Percentiles rank a stretch among this genome's conserved stretches.
These are phyloP conservation scores for Bembecia ichneumoniformis DNA, from an alignment of 2,888 invertebrate genomes.

Conservation along the genomic window DNA sequence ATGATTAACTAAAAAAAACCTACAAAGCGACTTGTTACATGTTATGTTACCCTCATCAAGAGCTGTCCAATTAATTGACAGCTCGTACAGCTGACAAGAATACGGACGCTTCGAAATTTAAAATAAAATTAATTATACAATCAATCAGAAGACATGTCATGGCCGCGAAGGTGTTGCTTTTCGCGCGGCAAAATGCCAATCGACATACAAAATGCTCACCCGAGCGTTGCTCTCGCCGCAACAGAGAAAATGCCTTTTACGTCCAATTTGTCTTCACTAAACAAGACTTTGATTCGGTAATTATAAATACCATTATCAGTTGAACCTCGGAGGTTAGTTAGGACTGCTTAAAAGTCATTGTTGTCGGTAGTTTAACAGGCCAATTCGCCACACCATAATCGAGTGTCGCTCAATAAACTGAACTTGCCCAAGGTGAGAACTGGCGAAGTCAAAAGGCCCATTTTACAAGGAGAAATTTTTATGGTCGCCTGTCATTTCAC, in stretches of 20 bases:
- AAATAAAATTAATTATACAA: slow-evolving; percentile 70
- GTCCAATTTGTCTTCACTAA: slow-evolving; percentile 8
- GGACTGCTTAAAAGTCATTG: slow-evolving; percentile 13
- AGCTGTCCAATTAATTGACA: slow-evolving; percentile 67
- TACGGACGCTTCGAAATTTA: slow-evolving; percentile 52
- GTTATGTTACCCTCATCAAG: slow-evolving; percentile 55
- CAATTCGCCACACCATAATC: slow-evolving; percentile 64
- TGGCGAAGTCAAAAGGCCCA: slow-evolving; percentile 43
- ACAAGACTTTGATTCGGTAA: slow-evolving; percentile 21
- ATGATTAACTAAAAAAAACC: slow-evolving; percentile 40
- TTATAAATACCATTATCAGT: slow-evolving; percentile 21
- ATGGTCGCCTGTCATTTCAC: slow-evolving; percentile 64
- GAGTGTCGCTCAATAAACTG: slow-evolving; percentile 49
- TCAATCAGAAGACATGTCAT: slow-evolving; percentile 63
- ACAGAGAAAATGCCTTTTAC: slow-evolving; percentile 19
- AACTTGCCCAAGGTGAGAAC: slow-evolving; percentile 52
- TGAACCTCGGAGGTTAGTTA: slow-evolving; percentile 11
- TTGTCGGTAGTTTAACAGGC: slow-evolving; percentile 48
- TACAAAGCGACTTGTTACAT: slow-evolving; percentile 45
- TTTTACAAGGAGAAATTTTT: slow-evolving; percentile 55
- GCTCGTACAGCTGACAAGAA: slow-evolving; percentile 49
- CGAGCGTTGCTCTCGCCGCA: slow-evolving; percentile 29
- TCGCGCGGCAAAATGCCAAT: slow-evolving; percentile 66
- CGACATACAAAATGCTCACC: slow-evolving; percentile 58
- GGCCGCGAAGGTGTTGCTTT: slow-evolving; percentile 65